Evolutionary conservation across 2,797 vertebrate species (phyloP), one percentile per base, ranked within the genome.

Genomic region (Mormyrops boulengeri): DNA sequence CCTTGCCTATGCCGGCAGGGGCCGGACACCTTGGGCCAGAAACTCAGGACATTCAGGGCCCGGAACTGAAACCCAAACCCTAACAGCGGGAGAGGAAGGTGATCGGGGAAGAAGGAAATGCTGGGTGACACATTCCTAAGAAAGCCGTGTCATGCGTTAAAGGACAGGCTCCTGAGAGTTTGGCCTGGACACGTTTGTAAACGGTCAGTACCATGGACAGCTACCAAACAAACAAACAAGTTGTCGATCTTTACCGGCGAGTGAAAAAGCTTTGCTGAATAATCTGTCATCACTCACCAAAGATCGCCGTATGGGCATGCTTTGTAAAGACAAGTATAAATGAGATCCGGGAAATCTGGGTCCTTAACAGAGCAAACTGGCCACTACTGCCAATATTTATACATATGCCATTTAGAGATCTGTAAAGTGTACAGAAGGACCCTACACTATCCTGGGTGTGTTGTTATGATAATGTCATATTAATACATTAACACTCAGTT

Each of bases 201-300:
- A 41, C 6, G 73, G 38, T 49, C 38, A 88, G 87, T 66, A 88
- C 87, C 87, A 88, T 47, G 57, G 87, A 88, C 87, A 88, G 87
- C 87, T 88, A 88, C 87, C 87, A 49, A 88, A 88, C 87, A 88
- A 88, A 44, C 55, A 88, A 88, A 88, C 87, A 12, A 88, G 34
- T 17, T 62, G 34, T 66, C 17, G 5, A 62, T n/a, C 14, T 62
- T 62, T 22, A 85, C n/a, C 47, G 14, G 44, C n/a, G 11, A 34
- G 41, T 49, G 17, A 88, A 38, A 60, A 57, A 57, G 9, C 26
- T 87, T 87, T 11, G 52, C 85, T 38, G 85, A 57, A 17, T 9
- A 38, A 53, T 55, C 14, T 17, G 50, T 12, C 12, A 49, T 49
- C 47, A 4, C 44, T 50, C 19, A 26, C 22, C 22, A 26, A 80